A percentile compares a stretch with the other conserved stretches of the same genome.
These are phyloP conservation scores for Cordilura impudica DNA, from an alignment of 2,888 invertebrate species.

Conservation along the genomic window DNA sequence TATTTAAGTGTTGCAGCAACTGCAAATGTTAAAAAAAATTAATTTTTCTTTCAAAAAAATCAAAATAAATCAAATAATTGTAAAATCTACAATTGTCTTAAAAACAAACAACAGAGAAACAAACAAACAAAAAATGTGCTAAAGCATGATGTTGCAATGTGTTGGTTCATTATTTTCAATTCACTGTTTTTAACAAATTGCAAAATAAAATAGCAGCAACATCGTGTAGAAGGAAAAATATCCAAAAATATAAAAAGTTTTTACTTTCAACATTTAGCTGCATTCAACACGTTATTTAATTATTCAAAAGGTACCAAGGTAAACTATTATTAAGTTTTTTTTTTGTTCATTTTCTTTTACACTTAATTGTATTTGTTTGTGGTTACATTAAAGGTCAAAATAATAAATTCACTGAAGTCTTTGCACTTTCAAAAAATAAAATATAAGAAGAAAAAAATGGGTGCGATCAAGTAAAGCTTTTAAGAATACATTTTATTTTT, in stretches of 20 bases:
- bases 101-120: not conserved
- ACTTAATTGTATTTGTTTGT: slow-evolving; percentile 18
- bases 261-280: slow-evolving; percentile 40
- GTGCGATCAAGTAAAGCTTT: no score
- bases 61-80: no score
- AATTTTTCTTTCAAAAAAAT: not conserved
- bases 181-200: slow-evolving; percentile 9
- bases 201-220: not conserved
- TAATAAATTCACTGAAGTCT: slow-evolving; percentile 33
- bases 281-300: slow-evolving; percentile 22
- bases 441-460: not conserved
- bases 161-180: slow-evolving; percentile 1
- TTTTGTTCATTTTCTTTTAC: slow-evolving; percentile 4
- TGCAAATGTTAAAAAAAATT: not conserved
- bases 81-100: not conserved
- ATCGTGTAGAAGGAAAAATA: not conserved
- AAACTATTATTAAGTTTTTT: slow-evolving; percentile 20
- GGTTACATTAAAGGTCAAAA: slow-evolving; percentile 46
- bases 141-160: not conserved
- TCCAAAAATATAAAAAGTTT: slow-evolving; percentile 12
- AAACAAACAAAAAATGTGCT: not conserved
- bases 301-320: slow-evolving; percentile 41
- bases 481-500: no score
- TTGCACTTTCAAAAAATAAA: not conserved
- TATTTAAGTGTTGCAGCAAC: slow-evolving; percentile 4